phyloP scores from a whole-genome alignment of 2,888 invertebrate genomes.

The Sphaerolaimus hirsutus region DNA sequence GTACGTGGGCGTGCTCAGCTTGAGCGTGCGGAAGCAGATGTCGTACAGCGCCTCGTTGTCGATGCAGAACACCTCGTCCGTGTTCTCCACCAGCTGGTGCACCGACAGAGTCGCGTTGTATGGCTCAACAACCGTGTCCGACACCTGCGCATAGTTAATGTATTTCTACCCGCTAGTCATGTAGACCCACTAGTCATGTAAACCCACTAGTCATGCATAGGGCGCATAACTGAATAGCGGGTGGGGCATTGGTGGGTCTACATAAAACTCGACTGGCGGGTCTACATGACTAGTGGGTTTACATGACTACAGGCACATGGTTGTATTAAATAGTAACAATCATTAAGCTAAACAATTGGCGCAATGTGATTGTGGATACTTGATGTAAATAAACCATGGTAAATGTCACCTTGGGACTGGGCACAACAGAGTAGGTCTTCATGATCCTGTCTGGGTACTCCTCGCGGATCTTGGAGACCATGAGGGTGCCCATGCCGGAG shows the following conservation, averaged over 20 bases:
- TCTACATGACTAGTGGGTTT: too few relatives aligned
- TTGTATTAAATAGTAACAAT: too few relatives aligned
- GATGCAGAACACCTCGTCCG: constrained; percentile 29
- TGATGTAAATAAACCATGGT: too few relatives aligned
- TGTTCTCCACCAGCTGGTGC: constrained; percentile 28
- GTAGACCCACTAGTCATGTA: too few relatives aligned
- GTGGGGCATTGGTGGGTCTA: too few relatives aligned
- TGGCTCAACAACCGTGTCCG: constrained; percentile 13
- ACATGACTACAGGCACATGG: too few relatives aligned
- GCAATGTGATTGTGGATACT: too few relatives aligned
- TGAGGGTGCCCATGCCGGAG: constrained; percentile 56
- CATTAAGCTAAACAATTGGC: too few relatives aligned
- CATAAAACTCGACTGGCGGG: too few relatives aligned
- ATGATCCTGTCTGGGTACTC: constrained; percentile 88
- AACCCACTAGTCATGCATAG: too few relatives aligned
- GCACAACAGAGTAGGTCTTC: constrained; percentile 77
- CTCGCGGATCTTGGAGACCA: constrained; percentile 77
- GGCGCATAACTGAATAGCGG: too few relatives aligned
- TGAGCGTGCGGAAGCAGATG: constrained; percentile 35
- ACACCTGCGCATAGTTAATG: constrained; percentile 5
- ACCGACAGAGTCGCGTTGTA: constrained; percentile 33
- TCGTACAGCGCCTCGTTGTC: constrained; percentile 35
- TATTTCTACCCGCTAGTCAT: too few relatives aligned
- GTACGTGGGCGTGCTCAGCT: constrained; percentile 47
- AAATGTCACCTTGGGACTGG: constrained; percentile 49